These are phyloP conservation scores for Caenorhabditis afra DNA, from an alignment of 2,888 invertebrate species.

Conservation along the genomic window DNA sequence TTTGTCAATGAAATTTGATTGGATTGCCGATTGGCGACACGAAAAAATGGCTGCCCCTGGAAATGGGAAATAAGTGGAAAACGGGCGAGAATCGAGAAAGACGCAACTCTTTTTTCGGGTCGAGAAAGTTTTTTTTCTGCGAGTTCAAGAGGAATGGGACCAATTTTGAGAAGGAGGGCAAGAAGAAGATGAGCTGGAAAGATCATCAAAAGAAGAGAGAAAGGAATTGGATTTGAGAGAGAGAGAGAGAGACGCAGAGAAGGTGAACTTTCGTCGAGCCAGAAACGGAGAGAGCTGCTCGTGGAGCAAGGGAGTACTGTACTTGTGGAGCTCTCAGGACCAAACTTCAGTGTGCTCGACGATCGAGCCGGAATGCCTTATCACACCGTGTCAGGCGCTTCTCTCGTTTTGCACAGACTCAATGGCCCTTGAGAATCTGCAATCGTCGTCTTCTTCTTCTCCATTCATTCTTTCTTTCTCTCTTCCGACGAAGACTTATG, in stretches of 20 bases:
- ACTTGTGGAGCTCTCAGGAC: not conserved
- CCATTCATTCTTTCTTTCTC: conserved; percentile 14
- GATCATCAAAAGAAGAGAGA: conserved; percentile 14
- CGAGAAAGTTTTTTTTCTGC: too few relatives aligned
- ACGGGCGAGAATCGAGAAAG: conserved; percentile 3
- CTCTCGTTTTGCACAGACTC: conserved; percentile 28
- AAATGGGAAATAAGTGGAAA: conserved; percentile 18
- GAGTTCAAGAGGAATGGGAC: conserved; percentile 19
- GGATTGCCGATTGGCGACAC: conserved; percentile 6
- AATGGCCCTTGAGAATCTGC: conserved; percentile 56
- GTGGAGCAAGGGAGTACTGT: not conserved
- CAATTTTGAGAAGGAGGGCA: too few relatives aligned
- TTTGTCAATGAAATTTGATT: conserved; percentile 39
- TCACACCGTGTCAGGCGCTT: conserved; percentile 34
- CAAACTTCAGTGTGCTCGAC: conserved; percentile 42
- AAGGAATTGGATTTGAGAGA: not conserved
- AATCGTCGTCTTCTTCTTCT: too few relatives aligned
- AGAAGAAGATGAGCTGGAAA: conserved; percentile 17
- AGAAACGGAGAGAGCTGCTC: too few relatives aligned
- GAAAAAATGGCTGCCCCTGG: conserved; percentile 2
- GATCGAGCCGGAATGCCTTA: conserved; percentile 17
- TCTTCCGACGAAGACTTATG: conserved; percentile 6
- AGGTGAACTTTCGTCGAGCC: conserved; percentile 23
- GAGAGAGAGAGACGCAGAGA: conserved; percentile 11
- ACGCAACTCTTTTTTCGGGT: not conserved